phyloP scores from a whole-genome alignment of 2,797 vertebrate species.

The Todus mexicanus region DNA sequence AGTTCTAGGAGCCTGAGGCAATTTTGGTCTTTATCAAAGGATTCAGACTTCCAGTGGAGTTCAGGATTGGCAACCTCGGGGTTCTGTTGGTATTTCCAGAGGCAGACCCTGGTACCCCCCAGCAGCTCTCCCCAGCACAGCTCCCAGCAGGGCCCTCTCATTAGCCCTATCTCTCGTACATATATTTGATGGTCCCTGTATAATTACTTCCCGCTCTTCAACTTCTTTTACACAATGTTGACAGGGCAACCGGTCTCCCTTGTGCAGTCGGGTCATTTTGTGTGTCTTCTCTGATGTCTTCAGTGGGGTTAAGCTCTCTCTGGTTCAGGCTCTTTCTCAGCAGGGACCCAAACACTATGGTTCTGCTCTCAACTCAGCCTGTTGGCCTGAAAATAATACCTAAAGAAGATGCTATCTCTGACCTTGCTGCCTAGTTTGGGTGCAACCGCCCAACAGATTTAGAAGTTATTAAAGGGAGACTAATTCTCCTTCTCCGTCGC shows the following conservation, averaged over 20 bases:
- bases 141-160: background rate
- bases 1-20: background rate
- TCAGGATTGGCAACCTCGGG: background rate
- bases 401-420: background rate
- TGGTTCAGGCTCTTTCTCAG: background rate
- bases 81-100: background rate
- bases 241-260: background rate
- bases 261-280: background rate
- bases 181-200: background rate
- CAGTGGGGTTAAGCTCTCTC: background rate
- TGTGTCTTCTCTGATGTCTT: background rate
- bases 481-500: background rate
- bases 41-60: background rate
- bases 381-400: background rate
- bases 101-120: background rate
- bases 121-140: rapidly evolving
- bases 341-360: background rate
- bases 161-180: background rate
- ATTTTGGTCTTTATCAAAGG: background rate
- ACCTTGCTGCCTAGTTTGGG: background rate
- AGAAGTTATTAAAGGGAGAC: background rate
- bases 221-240: background rate
- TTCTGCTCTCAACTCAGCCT: background rate
- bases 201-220: background rate
- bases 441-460: background rate